Evolutionary conservation across 1,140 invertebrate genomes (phyloP).

Genomic region (Thrips palmi): DNA sequence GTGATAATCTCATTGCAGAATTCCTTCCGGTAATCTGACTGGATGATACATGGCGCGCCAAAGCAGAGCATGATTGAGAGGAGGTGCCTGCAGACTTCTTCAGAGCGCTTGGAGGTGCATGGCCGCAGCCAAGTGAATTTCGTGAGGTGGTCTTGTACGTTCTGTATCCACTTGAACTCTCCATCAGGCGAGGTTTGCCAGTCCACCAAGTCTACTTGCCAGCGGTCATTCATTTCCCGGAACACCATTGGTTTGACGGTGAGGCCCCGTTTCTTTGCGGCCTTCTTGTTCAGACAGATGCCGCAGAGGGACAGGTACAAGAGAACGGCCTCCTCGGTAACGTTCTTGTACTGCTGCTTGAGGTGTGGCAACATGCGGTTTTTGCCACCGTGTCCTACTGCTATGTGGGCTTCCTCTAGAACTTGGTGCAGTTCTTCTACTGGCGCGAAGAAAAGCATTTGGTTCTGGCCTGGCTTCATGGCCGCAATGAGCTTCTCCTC

Average conservation of each 20-base stretch:
- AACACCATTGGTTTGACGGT: slow-evolving; percentile 20
- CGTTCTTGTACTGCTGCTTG: slow-evolving; percentile 15
- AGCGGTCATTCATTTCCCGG: slow-evolving; percentile 21
- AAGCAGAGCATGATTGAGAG: no score
- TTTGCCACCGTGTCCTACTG: slow-evolving; percentile 18
- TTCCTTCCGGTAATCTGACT: no score
- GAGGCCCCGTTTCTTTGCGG: slow-evolving; percentile 16
- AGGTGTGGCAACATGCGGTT: no score
- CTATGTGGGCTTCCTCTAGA: slow-evolving; percentile 15
- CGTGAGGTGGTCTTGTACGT: slow-evolving; percentile 28
- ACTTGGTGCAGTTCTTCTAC: slow-evolving; percentile 17
- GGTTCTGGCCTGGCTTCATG: no score
- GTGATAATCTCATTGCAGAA: no score
- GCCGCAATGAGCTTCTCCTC: no score
- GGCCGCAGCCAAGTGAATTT: slow-evolving; percentile 25
- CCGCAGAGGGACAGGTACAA: slow-evolving; percentile 8
- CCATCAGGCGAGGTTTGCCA: slow-evolving; percentile 23
- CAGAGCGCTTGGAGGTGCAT: no score
- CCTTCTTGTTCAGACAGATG: slow-evolving; percentile 5
- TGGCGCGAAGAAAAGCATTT: no score
- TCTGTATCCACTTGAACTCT: slow-evolving; percentile 24
- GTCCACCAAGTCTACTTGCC: slow-evolving; percentile 29
- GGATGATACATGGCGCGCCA: no score
- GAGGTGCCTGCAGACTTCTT: no score
- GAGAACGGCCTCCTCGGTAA: slow-evolving; percentile 2